Evolutionary conservation across 2,888 invertebrate genomes (phyloP).

Genomic region (Marronus borbonicus): DNA sequence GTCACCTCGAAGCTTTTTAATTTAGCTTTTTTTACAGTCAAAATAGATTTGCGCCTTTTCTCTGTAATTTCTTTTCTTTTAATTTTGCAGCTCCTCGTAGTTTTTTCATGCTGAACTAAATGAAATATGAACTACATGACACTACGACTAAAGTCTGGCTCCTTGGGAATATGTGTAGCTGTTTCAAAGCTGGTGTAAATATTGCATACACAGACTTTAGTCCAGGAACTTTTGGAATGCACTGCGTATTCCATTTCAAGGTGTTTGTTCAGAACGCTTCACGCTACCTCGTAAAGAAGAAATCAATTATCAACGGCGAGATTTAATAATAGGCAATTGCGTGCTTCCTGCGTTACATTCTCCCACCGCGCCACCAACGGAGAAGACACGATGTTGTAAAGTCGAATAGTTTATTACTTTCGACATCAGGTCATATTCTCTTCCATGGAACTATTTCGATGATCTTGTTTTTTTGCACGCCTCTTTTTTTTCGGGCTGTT

Average conservation of each 20-base stretch:
- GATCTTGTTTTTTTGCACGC: too few relatives aligned
- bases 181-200: too few relatives aligned
- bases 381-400: constrained; percentile 42
- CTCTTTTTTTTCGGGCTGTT: background rate
- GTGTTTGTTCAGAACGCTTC: background rate
- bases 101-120: too few relatives aligned
- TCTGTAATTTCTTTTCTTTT: too few relatives aligned
- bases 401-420: constrained; percentile 39
- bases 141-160: too few relatives aligned
- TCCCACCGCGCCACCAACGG: constrained; percentile 44
- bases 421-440: background rate
- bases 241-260: background rate
- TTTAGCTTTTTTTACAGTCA: too few relatives aligned
- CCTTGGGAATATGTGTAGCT: too few relatives aligned
- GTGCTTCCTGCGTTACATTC: constrained; percentile 51
- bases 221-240: background rate
- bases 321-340: constrained; percentile 54
- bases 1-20: too few relatives aligned
- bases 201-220: too few relatives aligned
- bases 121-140: too few relatives aligned
- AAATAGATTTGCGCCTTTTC: too few relatives aligned
- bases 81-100: too few relatives aligned
- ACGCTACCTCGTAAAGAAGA: constrained; percentile 17
- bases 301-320: constrained; percentile 45
- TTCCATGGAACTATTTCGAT: constrained; percentile 4